Evolutionary conservation across 1,140 invertebrate genomes (phyloP), one percentile per base, ranked within the genome.

Genomic region (Drosophila aff.): DNA sequence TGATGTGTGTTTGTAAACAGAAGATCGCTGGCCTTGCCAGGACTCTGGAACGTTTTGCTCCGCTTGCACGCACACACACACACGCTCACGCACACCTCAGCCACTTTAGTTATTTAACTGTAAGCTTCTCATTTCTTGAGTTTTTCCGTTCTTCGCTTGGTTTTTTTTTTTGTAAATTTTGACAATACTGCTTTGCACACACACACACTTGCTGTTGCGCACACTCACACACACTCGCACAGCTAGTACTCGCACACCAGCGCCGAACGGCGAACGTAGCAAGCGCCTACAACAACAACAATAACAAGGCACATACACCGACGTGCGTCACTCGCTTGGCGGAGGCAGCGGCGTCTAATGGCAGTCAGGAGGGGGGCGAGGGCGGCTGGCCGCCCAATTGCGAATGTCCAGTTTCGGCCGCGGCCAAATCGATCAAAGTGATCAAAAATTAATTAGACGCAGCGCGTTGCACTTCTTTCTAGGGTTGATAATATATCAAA

Each of bases 301-400:
- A 74, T 74, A 74, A 74, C 69, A 73, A 73, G 69, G 67, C 69
- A 26, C 50, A 58, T 44, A 73, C 69, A 73, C 68, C 71, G 68
- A 74, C 36, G 71, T 73, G 71, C 71, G 71, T 73, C 71, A 74
- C 65, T 50, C 55, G 38, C 31, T 73, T n/a, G 40, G 31, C 23
- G 38, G 21, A 53, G 69, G 49, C 64, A 41, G 67, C 49, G 49
- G 64, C 47, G 47, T 57, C 53, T 2, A 40, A 26, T 57, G 67
- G 62, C 62, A 47, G 67, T 23, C 62, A 65, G 66, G 28, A 18
- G 47, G 38, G 38, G 53, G 44, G 68, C 53, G 49, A 36, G 66
- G 67, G 67, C 67, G 65, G 68, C 71, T 73, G 53, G 40, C 71
- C 71, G 68, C 71, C 71, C 68, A 74, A 73, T 74, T 74, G 31